These are phyloP conservation scores for Teleiodes luculella DNA, from an alignment of 2,888 invertebrate species.

Conservation along the genomic window DNA sequence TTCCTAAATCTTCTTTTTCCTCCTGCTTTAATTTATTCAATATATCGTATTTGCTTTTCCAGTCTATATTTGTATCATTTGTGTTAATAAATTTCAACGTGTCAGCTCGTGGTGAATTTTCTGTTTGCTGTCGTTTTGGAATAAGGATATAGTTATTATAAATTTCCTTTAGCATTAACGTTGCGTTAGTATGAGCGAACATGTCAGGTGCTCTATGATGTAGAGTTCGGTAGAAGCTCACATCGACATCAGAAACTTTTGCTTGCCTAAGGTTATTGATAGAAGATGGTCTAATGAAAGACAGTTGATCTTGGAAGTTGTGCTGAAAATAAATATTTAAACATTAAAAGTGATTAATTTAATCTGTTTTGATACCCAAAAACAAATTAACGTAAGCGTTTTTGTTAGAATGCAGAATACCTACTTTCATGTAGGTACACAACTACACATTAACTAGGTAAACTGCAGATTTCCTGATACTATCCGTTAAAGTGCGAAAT, in stretches of 20 bases:
- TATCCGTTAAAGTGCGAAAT: too few species aligned
- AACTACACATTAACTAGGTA: too few species aligned
- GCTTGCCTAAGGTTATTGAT: background rate
- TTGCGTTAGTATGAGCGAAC: background rate
- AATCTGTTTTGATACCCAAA: too few species aligned
- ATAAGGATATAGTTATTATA: conserved; percentile 52
- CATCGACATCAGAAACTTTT: background rate
- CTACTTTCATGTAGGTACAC: too few species aligned
- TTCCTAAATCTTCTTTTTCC: conserved; percentile 36
- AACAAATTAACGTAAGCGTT: too few species aligned
- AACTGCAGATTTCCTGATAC: too few species aligned
- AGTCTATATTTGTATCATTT: conserved; percentile 42
- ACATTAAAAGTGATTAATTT: too few species aligned
- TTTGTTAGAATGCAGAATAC: too few species aligned
- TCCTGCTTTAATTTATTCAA: conserved; percentile 54
- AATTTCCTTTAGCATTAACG: background rate
- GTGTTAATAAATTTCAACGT: conserved; percentile 16
- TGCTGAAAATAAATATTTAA: conserved; percentile 2
- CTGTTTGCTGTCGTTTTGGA: conserved; percentile 38
- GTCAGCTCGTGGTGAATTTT: background rate
- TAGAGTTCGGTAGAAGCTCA: background rate
- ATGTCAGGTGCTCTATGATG: background rate
- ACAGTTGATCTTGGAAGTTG: background rate
- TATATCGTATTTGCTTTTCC: conserved; percentile 70
- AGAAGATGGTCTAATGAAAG: background rate